Base-by-base conservation (phyloP, 2,113 vertebrate species). In the Trematomus loennbergii region DNA sequence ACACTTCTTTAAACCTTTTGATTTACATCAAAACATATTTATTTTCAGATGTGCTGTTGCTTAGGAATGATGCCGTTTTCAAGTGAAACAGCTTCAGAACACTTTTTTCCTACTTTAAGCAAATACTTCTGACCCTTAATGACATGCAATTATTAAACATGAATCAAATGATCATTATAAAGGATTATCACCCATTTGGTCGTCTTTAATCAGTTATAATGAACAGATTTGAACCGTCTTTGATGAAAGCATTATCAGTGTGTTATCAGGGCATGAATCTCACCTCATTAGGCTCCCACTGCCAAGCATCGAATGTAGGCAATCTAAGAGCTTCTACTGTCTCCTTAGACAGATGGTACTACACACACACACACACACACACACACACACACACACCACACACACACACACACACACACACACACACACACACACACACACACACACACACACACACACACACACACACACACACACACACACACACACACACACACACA, bases 251-350 rank as follows among this genome's bases (percentile, higher is more conserved):
- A 36, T 36, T 36, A 36, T 36, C 5, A 36, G 36, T 36, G 36
- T 36, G 36, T 6, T 36, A 63, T 71, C 5, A 59, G 12, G 4
- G 13, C 4, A 15, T 33, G 9, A 70, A 10, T 91, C 93, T 94
- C 92, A 98, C 97, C 97, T 99, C 97, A 0, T 97, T 98, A 78
- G 96, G 95, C 55, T 99, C 97, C 97, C 97, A 99, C 57, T 97
- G 95, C 98, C 97, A 99, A 75, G 97, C 97, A 3, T 99, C 96
- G 17, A 99, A 99, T 10, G 96, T 96, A 1, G 97, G 97, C 83
- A 97, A 96, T 83, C 96, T 91, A 59, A 99, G 95, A 3, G 97
- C 96, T 58, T 97, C 97, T 12, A 97, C 88, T 75, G 97, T 98
- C 95, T 99, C 97, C 54, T 96, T 93, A 46, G 98, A 98, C n/a